Evolutionary conservation across 2,888 invertebrate genomes (phyloP).

Genomic region (Ophioninae sp.): DNA sequence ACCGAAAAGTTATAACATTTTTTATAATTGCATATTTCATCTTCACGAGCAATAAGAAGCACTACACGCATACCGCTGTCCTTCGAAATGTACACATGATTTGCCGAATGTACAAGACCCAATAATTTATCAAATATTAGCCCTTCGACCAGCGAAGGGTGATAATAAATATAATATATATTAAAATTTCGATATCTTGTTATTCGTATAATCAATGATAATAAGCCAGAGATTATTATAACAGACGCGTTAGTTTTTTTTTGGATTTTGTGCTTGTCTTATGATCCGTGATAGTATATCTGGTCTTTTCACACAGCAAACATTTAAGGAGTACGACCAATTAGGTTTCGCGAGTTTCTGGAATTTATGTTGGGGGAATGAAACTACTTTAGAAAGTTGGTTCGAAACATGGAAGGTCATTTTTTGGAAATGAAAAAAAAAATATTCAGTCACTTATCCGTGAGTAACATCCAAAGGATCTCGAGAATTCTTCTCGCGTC

Average conservation of each 20-base stretch:
- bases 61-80: conserved; percentile 44
- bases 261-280: conserved; percentile 20
- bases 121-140: conserved; percentile 27
- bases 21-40: background rate
- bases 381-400: background rate
- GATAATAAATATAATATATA: conserved; percentile 38
- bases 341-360: background rate
- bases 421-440: background rate
- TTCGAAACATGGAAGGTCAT: background rate
- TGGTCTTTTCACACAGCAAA: conserved; percentile 2
- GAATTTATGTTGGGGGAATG: background rate
- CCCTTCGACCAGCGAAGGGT: conserved; percentile 68
- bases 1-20: background rate
- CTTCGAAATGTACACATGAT: conserved; percentile 33
- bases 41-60: conserved; percentile 29
- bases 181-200: conserved; percentile 16
- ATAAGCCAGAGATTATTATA: background rate
- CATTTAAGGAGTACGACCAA: conserved; percentile 2
- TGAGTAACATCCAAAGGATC: background rate
- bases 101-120: conserved; percentile 51
- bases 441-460: background rate
- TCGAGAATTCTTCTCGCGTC: background rate
- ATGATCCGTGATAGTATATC: conserved; percentile 20
- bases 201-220: background rate
- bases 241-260: conserved; percentile 14